These are phyloP conservation scores for Oscheius sp. DNA, from an alignment of 2,888 invertebrate species.

Conservation along the genomic window DNA sequence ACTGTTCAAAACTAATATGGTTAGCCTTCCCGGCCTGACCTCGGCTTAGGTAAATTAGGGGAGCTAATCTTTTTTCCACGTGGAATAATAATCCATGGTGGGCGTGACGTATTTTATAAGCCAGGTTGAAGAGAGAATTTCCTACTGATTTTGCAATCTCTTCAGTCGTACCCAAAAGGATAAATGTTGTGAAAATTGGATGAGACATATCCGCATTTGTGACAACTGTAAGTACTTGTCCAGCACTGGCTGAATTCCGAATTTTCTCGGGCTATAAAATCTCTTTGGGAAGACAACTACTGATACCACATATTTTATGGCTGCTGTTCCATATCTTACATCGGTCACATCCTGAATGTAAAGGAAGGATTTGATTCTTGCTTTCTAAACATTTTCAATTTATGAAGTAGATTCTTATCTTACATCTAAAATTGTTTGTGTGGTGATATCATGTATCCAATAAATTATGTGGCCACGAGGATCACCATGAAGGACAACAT, in stretches of 20 bases:
- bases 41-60: conserved; percentile 39
- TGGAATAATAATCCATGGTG: conserved; percentile 59
- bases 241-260: conserved; percentile 6
- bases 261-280: conserved; percentile 8
- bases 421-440: conserved; percentile 16
- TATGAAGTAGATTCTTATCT: not conserved
- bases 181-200: conserved; percentile 13
- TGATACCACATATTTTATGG: conserved; percentile 23
- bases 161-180: not conserved
- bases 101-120: conserved; percentile 40
- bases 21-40: not conserved
- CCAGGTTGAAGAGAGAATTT: conserved; percentile 39
- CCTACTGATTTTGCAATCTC: not conserved
- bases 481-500: conserved; percentile 45
- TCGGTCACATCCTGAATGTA: conserved; percentile 52
- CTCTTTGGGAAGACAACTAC: not conserved
- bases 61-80: conserved; percentile 52
- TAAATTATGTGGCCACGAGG: conserved; percentile 55
- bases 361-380: conserved; percentile 16
- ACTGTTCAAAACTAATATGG: conserved; percentile 3
- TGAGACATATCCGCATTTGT: conserved; percentile 25
- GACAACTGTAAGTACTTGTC: conserved; percentile 43
- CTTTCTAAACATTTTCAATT: conserved; percentile 1
- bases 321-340: conserved; percentile 35
- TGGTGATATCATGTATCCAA: conserved; percentile 43